These are phyloP conservation scores for Oenanthe oenanthe DNA, from an alignment of 2,113 vertebrate genomes.

Conservation along the genomic window DNA sequence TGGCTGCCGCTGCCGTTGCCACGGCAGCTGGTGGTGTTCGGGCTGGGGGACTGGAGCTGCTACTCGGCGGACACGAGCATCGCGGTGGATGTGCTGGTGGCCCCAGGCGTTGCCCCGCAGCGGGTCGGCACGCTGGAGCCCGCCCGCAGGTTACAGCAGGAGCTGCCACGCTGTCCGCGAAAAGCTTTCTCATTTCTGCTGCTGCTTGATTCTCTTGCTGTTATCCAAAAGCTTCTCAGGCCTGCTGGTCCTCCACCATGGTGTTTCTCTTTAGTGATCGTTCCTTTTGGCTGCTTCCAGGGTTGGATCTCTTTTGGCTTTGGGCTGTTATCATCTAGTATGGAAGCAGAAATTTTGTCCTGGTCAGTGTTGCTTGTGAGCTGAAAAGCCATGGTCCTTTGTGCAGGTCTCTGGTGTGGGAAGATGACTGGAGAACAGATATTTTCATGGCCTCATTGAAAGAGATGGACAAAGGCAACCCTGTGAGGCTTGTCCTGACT, in stretches of 20 bases:
- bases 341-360: neutral
- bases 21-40: slow-evolving; percentile 82
- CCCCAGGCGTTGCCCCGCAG: slow-evolving; percentile 67
- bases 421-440: slow-evolving; percentile 82
- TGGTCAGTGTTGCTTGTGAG: neutral
- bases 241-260: neutral
- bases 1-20: slow-evolving; percentile 84
- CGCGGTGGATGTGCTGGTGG: slow-evolving; percentile 75
- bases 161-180: neutral
- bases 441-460: slow-evolving; percentile 72
- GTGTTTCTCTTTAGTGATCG: neutral
- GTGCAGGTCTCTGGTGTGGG: slow-evolving; percentile 85
- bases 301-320: neutral
- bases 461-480: slow-evolving; percentile 74
- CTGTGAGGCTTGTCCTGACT: slow-evolving; percentile 81
- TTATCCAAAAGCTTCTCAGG: neutral
- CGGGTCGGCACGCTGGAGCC: slow-evolving; percentile 78
- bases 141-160: slow-evolving; percentile 63
- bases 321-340: neutral
- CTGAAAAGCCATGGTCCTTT: neutral
- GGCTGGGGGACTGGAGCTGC: slow-evolving; percentile 83
- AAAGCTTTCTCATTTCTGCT: neutral
- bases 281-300: neutral
- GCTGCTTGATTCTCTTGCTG: neutral
- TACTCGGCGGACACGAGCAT: slow-evolving; percentile 67